These are phyloP conservation scores for Brachionus sp. DNA, from an alignment of 1,140 invertebrate species.

Conservation along the genomic window DNA sequence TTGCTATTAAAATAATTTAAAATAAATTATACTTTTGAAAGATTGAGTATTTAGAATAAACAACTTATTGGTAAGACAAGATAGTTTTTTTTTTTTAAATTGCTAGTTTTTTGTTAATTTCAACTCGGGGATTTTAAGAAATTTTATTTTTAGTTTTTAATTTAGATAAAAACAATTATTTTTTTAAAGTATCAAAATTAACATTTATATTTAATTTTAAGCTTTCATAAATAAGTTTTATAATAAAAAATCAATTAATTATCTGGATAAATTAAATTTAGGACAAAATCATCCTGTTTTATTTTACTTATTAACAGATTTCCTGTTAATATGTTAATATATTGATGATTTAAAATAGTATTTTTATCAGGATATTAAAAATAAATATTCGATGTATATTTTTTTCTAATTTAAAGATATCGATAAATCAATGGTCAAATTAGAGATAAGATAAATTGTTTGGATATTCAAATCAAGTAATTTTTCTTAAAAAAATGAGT, in stretches of 20 bases:
- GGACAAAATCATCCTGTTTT: background rate
- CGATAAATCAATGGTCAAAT: background rate
- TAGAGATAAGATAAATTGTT: background rate
- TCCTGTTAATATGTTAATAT: background rate
- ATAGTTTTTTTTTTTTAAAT: too few species aligned
- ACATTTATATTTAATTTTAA: background rate
- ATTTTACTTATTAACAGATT: background rate
- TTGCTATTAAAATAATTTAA: too few species aligned
- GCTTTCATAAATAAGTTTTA: background rate
- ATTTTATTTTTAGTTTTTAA: too few species aligned
- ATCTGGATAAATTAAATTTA: background rate
- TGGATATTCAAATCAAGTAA: background rate
- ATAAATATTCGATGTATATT: background rate
- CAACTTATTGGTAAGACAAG: too few species aligned
- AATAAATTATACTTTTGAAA: too few species aligned
- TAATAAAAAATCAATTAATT: background rate
- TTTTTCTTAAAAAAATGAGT: background rate
- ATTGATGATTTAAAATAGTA: background rate
- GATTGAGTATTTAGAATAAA: too few species aligned
- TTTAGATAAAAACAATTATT: background rate
- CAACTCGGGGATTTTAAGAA: too few species aligned
- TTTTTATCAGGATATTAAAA: background rate
- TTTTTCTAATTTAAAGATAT: background rate
- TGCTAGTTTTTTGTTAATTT: too few species aligned
- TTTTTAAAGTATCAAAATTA: background rate